These are phyloP conservation scores for Phoxinus dragarum DNA, from an alignment of 2,797 vertebrate genomes.

Conservation along the genomic window DNA sequence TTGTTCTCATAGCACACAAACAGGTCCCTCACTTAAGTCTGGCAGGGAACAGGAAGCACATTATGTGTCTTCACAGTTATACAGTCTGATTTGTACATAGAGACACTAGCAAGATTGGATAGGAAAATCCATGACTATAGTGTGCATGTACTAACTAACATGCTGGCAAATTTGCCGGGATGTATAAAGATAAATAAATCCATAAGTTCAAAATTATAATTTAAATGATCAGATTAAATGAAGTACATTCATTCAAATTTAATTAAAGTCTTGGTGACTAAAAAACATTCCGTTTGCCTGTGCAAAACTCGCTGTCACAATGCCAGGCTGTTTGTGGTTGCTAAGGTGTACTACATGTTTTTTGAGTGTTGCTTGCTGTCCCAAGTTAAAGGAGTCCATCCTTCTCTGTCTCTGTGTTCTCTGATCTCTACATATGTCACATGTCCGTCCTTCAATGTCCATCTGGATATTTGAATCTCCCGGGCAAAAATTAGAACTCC, in stretches of 20 bases:
- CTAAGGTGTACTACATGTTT: background rate
- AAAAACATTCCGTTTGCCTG: background rate
- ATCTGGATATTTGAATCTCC: background rate
- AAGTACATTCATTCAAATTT: background rate
- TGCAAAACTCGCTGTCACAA: background rate
- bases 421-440: background rate
- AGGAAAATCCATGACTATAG: slow-evolving; percentile 54
- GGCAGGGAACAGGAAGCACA: background rate
- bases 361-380: background rate
- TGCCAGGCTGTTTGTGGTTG: background rate
- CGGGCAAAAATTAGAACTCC: background rate
- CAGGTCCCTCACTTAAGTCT: background rate
- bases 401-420: background rate
- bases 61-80: background rate
- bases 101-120: background rate
- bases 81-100: background rate
- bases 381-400: background rate
- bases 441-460: background rate
- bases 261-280: background rate
- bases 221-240: background rate
- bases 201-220: no score
- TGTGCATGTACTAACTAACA: slow-evolving; percentile 60
- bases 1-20: slow-evolving; percentile 24
- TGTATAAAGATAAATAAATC: slow-evolving; percentile 26
- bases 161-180: slow-evolving; percentile 59